These are phyloP conservation scores for Drosophila rellima DNA, from an alignment of 2,888 invertebrate species.

Conservation along the genomic window DNA sequence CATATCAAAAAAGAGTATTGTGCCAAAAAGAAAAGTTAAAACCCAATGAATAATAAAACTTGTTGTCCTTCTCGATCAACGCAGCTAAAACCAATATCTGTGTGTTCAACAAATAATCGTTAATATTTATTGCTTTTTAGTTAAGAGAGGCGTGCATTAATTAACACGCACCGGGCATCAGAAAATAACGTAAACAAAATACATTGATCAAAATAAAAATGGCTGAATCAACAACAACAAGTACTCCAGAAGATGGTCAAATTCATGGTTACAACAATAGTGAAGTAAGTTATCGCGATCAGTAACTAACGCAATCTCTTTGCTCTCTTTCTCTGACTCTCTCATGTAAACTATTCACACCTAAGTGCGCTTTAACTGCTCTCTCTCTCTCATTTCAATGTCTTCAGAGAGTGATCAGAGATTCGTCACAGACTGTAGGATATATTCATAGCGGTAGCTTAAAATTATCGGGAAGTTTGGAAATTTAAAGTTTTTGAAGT, in stretches of 20 bases:
- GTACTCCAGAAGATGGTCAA: slow-evolving; percentile 75
- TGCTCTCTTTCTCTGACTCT: background rate
- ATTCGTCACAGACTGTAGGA: slow-evolving; percentile 3
- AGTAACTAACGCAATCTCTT: background rate
- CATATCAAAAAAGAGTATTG: slow-evolving; percentile 16
- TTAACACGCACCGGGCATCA: slow-evolving; percentile 55
- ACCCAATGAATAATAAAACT: background rate
- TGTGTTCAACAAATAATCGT: slow-evolving; percentile 16
- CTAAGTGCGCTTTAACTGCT: slow-evolving; percentile 3
- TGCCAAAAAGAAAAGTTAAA: slow-evolving; percentile 41
- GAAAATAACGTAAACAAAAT: slow-evolving; percentile 43
- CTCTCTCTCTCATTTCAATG: background rate
- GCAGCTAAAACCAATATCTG: slow-evolving; percentile 50
- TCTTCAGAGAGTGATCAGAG: background rate
- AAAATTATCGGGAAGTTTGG: background rate
- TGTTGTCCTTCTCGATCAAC: slow-evolving; percentile 46
- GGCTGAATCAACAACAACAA: slow-evolving; percentile 69
- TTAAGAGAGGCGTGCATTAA: slow-evolving; percentile 61
- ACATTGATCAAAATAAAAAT: slow-evolving; percentile 55
- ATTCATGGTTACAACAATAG: slow-evolving; percentile 83
- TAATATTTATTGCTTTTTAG: slow-evolving; percentile 56
- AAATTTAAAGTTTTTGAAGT: background rate
- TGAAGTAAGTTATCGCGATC: slow-evolving; percentile 77
- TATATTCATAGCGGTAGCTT: background rate
- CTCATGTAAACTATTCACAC: slow-evolving; percentile 1